phyloP scores from a whole-genome alignment of 2,888 invertebrate species.

The Desoria tigrina region DNA sequence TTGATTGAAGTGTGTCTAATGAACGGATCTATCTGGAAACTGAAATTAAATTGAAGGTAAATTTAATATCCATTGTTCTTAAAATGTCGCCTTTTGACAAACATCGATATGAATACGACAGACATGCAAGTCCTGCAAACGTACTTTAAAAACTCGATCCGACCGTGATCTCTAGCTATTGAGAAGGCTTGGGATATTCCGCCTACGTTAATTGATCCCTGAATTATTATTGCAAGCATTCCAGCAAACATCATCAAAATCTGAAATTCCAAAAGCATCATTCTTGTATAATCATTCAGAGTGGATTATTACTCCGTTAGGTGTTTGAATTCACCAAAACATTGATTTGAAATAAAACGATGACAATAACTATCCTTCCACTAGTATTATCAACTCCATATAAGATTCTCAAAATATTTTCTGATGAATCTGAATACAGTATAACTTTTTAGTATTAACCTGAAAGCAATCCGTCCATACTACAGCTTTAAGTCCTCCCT shows the following conservation, averaged over 20 bases:
- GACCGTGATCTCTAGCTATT: constrained; percentile 49
- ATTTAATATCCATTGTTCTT: no score
- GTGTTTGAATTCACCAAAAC: no score
- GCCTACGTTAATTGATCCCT: constrained; percentile 55
- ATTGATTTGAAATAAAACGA: no score
- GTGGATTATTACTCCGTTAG: no score
- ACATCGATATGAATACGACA: neutral
- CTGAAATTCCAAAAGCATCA: no score
- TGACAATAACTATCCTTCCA: no score
- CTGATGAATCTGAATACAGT: no score
- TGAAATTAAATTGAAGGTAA: constrained; percentile 21
- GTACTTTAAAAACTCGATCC: constrained; percentile 52
- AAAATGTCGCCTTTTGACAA: no score
- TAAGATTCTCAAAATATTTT: no score
- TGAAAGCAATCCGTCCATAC: constrained; percentile 79
- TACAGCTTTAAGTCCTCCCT: constrained; percentile 76
- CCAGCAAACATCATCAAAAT: constrained; percentile 81
- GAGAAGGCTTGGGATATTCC: constrained; percentile 55
- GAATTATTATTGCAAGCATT: constrained; percentile 69
- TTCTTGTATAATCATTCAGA: no score
- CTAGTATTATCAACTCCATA: no score
- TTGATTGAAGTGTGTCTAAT: constrained; percentile 45
- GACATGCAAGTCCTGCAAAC: neutral
- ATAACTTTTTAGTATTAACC: no score
- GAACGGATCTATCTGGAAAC: constrained; percentile 50